Percentiles rank a stretch among this genome's conserved stretches.
Conservation (phyloP, 2,888 invertebrate species). For the Ochropleura plecta region DNA sequence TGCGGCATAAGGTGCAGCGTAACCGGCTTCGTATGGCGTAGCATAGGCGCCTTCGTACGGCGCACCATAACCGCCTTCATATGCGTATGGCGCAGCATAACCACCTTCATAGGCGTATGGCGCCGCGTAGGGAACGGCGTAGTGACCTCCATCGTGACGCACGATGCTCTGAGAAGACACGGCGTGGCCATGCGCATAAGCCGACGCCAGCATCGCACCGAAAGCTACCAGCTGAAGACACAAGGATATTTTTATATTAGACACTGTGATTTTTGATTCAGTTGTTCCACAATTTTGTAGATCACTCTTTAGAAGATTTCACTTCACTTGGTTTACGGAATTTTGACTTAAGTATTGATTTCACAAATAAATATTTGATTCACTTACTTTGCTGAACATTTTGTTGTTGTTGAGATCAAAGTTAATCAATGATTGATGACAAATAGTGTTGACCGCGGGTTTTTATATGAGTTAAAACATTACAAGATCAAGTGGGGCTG, state of each 20-base stretch:
- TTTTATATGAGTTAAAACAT: slow-evolving; percentile 83
- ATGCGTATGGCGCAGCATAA: slow-evolving; percentile 58
- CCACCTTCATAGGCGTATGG: slow-evolving; percentile 72
- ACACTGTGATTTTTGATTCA: not conserved
- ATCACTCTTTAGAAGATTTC: slow-evolving; percentile 1
- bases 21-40: slow-evolving; percentile 60
- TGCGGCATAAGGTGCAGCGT: slow-evolving; percentile 65
- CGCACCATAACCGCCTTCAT: slow-evolving; percentile 66
- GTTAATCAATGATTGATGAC: slow-evolving; percentile 82
- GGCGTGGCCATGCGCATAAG: slow-evolving; percentile 83
- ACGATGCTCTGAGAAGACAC: slow-evolving; percentile 84
- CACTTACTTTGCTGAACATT: slow-evolving; percentile 87
- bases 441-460: slow-evolving; percentile 74
- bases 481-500: slow-evolving; percentile 85
- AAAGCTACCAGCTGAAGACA: slow-evolving; percentile 83
- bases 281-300: not conserved
- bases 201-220: slow-evolving; percentile 83
- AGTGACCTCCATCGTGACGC: slow-evolving; percentile 77
- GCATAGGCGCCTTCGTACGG: slow-evolving; percentile 69
- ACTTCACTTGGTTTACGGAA: slow-evolving; percentile 13
- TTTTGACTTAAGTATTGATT: not conserved
- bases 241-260: slow-evolving; percentile 10
- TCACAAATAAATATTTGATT: slow-evolving; percentile 8
- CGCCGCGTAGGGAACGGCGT: slow-evolving; percentile 71
- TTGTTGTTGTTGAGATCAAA: slow-evolving; percentile 76